These are phyloP conservation scores for Neodiprion pinetum DNA, from an alignment of 1,140 invertebrate genomes.

Conservation along the genomic window DNA sequence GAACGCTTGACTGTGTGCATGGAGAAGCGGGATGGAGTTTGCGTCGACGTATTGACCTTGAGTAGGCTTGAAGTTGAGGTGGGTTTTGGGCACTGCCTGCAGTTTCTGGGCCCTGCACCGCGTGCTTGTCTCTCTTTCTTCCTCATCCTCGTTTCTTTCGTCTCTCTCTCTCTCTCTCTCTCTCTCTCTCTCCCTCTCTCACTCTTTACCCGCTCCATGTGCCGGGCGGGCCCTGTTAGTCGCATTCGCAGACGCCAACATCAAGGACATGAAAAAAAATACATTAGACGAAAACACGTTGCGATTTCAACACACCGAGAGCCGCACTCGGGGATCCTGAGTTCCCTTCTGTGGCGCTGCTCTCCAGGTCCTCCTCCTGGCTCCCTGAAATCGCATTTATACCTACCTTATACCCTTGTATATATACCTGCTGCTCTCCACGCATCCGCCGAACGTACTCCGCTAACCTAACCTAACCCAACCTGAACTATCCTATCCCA, in stretches of 20 bases:
- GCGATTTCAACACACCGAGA: slow-evolving; percentile 51
- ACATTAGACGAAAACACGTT: slow-evolving; percentile 64
- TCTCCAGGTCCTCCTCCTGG: too few relatives aligned
- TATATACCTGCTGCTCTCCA: too few relatives aligned
- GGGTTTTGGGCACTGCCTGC: slow-evolving; percentile 41
- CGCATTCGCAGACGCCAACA: slow-evolving; percentile 63
- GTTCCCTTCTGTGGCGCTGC: too few relatives aligned
- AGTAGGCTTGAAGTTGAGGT: slow-evolving; percentile 58
- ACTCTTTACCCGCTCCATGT: slow-evolving; percentile 16
- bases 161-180: neutral
- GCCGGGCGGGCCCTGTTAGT: slow-evolving; percentile 52
- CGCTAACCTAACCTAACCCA: too few relatives aligned
- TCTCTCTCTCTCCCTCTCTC: neutral
- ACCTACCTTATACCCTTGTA: too few relatives aligned
- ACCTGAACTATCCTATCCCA: too few relatives aligned
- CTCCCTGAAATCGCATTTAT: too few relatives aligned
- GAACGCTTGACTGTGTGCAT: neutral
- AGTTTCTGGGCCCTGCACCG: slow-evolving; percentile 6
- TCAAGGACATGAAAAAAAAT: slow-evolving; percentile 64
- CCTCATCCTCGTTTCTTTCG: neutral
- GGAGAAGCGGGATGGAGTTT: slow-evolving; percentile 30
- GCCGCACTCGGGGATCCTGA: slow-evolving; percentile 25
- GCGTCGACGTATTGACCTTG: slow-evolving; percentile 53
- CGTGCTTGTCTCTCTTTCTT: slow-evolving; percentile 8
- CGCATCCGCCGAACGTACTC: too few relatives aligned